Percentiles rank a stretch among this genome's conserved stretches.
Conservation (phyloP, 2,888 invertebrate species). For the Tipula lateralis region DNA sequence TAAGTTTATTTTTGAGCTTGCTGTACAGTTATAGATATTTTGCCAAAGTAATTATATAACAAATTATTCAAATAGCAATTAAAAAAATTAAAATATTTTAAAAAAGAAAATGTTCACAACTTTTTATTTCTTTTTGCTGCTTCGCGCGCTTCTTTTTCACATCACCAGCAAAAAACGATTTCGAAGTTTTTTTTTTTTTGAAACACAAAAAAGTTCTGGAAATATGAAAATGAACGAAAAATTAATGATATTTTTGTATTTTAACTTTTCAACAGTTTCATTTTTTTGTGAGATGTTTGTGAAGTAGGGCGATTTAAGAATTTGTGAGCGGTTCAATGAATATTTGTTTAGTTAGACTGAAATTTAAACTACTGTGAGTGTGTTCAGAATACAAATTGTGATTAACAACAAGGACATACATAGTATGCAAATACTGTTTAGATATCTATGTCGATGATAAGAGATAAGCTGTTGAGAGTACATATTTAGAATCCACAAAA, state of each 20-base stretch:
- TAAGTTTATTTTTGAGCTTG: background rate
- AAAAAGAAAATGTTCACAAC: background rate
- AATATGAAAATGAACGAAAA: background rate
- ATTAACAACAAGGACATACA: too few relatives aligned
- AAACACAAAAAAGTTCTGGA: background rate
- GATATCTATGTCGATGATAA: too few relatives aligned
- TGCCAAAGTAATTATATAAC: slow-evolving; percentile 24
- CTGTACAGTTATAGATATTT: slow-evolving; percentile 11
- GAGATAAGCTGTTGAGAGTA: too few relatives aligned
- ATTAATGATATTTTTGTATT: background rate
- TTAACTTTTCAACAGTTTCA: background rate
- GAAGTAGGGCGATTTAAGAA: background rate
- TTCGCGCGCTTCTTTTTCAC: background rate
- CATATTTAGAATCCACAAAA: too few relatives aligned
- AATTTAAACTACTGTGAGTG: too few relatives aligned
- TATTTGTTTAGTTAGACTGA: too few relatives aligned
- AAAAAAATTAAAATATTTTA: background rate
- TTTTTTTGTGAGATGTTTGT: background rate
- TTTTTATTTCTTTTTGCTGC: background rate
- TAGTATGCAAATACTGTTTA: too few relatives aligned
- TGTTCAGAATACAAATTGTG: too few relatives aligned
- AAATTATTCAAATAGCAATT: slow-evolving; percentile 24
- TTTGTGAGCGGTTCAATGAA: background rate
- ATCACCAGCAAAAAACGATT: background rate
- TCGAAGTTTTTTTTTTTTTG: background rate